phyloP scores from a whole-genome alignment of 2,113 vertebrate genomes.

The Odontophorus gujanensis region DNA sequence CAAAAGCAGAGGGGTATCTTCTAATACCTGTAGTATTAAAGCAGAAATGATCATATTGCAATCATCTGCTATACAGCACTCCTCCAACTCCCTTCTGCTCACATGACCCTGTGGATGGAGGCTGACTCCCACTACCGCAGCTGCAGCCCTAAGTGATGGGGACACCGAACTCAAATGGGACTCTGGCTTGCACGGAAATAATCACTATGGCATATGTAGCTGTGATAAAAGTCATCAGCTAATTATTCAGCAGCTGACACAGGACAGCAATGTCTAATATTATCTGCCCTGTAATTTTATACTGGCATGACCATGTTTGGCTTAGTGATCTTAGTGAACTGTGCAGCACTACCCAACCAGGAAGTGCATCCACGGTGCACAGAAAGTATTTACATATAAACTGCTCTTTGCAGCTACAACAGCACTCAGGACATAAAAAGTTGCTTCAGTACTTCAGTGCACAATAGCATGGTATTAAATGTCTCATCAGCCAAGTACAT shows the following conservation, averaged over 20 bases:
- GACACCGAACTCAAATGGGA: background rate
- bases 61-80: background rate
- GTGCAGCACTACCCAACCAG: background rate
- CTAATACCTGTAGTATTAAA: background rate
- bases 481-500: slow-evolving; percentile 21
- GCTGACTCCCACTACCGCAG: background rate
- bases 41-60: background rate
- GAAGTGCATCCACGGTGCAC: rapidly evolving
- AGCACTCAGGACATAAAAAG: background rate
- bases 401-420: background rate
- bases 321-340: background rate
- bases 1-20: background rate
- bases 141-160: background rate
- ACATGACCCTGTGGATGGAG: background rate
- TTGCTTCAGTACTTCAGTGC: background rate
- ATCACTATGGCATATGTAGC: background rate
- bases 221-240: background rate
- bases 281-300: background rate
- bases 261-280: background rate
- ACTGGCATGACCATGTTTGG: background rate
- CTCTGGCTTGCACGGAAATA: background rate
- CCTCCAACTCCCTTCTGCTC: background rate
- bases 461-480: background rate
- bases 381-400: background rate
- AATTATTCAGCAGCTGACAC: background rate